A percentile compares a stretch with the other conserved stretches of the same genome.
Conservation (phyloP, 1,140 invertebrate genomes). For the Drosophila setifemur region DNA sequence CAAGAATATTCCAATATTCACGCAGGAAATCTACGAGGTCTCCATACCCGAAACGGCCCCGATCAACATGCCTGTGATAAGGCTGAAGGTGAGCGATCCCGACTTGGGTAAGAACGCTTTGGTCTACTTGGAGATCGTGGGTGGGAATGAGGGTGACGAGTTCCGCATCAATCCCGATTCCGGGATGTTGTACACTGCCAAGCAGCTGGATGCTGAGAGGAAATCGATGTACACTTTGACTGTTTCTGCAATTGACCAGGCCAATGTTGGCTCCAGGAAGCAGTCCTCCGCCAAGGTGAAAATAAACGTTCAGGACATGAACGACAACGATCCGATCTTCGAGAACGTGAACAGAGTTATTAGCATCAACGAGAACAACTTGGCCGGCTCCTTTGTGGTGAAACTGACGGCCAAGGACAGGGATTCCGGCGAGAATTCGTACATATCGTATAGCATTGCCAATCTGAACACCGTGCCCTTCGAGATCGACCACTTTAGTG, state of each 20-base stretch:
- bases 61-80: conserved; percentile 92
- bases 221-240: conserved; percentile 95
- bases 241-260: conserved; percentile 94
- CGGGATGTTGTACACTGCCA: conserved; percentile 94
- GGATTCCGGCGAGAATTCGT: conserved; percentile 96
- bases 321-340: conserved; percentile 96
- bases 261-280: conserved; percentile 91
- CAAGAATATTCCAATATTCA: conserved; percentile 94
- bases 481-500: conserved; percentile 97
- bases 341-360: conserved; percentile 87
- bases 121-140: conserved; percentile 94
- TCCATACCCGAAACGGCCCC: conserved; percentile 94
- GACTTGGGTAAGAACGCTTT: conserved; percentile 92
- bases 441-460: conserved; percentile 96
- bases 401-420: conserved; percentile 92
- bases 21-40: conserved; percentile 93
- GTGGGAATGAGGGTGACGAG: conserved; percentile 94
- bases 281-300: conserved; percentile 95
- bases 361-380: conserved; percentile 92
- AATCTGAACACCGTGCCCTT: conserved; percentile 95
- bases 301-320: conserved; percentile 93
- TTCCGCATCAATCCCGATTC: conserved; percentile 94
- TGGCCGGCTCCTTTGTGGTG: conserved; percentile 91
- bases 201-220: conserved; percentile 92
- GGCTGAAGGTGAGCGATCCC: conserved; percentile 92